Percentiles rank a stretch among this genome's conserved stretches.
These are phyloP conservation scores for Sinelater perroti DNA, from an alignment of 2,888 invertebrate genomes.

Conservation along the genomic window DNA sequence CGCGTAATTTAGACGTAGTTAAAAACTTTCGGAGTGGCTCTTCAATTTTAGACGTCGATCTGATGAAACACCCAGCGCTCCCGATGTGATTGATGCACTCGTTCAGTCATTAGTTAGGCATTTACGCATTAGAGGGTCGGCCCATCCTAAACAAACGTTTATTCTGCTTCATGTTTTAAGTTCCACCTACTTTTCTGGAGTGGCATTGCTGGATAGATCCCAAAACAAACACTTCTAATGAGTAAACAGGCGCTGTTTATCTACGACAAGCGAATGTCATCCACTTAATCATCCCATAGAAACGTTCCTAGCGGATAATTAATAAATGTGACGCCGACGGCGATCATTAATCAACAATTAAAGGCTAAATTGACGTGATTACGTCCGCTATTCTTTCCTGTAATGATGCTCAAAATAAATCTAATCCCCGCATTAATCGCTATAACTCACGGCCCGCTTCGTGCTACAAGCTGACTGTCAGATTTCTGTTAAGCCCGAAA, in stretches of 20 bases:
- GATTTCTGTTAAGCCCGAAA: constrained; percentile 15
- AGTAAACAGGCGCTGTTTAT: constrained; percentile 55
- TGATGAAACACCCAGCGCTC: too few relatives aligned
- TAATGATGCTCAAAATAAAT: constrained; percentile 41
- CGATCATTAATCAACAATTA: constrained; percentile 58
- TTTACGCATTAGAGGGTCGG: constrained; percentile 2
- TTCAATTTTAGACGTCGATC: too few relatives aligned
- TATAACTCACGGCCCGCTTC: constrained; percentile 27
- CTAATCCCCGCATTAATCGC: constrained; percentile 35
- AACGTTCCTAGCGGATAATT: constrained; percentile 55
- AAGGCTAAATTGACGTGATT: constrained; percentile 55
- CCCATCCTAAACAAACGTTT: constrained; percentile 39
- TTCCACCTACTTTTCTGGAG: constrained; percentile 39
- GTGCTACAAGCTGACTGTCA: constrained; percentile 18
- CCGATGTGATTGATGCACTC: too few relatives aligned
- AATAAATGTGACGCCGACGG: constrained; percentile 55
- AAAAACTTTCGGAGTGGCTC: too few relatives aligned
- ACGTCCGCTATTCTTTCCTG: constrained; percentile 49
- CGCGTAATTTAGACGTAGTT: too few relatives aligned
- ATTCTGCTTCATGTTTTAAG: constrained; percentile 34
- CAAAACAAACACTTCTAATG: constrained; percentile 54
- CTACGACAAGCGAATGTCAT: constrained; percentile 52
- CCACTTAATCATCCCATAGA: constrained; percentile 55
- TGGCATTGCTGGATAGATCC: constrained; percentile 49
- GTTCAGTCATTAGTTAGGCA: constrained; percentile 12